Percentiles rank a stretch among this genome's conserved stretches.
Evolutionary conservation across 1,140 invertebrate genomes (phyloP).

Genomic region (Cyclargus thomasi): DNA sequence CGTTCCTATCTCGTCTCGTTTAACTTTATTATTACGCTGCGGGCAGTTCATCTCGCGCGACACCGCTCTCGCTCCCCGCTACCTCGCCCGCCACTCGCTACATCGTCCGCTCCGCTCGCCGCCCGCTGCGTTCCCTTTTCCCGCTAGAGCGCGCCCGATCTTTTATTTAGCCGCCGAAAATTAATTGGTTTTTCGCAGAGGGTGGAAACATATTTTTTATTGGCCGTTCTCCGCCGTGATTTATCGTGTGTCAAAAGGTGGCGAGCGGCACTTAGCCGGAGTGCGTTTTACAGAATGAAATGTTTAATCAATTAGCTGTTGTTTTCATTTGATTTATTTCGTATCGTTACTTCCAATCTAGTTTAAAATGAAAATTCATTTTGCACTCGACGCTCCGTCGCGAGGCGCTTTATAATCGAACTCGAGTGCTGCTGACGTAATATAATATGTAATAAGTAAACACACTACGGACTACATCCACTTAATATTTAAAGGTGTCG

Average conservation of each 20-base stretch:
- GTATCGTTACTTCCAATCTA: not conserved
- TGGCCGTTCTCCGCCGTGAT: conserved; percentile 67
- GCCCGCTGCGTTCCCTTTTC: conserved; percentile 26
- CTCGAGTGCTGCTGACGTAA: not conserved
- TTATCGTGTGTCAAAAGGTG: conserved; percentile 73
- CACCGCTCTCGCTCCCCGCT: conserved; percentile 28
- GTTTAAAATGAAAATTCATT: not conserved
- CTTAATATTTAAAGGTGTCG: conserved; percentile 35
- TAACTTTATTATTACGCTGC: conserved; percentile 60
- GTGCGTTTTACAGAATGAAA: conserved; percentile 41
- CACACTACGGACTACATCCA: conserved; percentile 25
- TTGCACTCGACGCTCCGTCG: not conserved
- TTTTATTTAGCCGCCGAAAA: conserved; percentile 71
- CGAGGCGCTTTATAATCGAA: not conserved
- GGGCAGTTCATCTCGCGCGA: conserved; percentile 29
- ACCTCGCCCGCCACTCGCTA: conserved; percentile 32
- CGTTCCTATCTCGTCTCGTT: conserved; percentile 65
- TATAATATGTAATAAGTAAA: conserved; percentile 26
- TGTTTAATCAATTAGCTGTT: conserved; percentile 33
- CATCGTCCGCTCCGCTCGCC: conserved; percentile 29
- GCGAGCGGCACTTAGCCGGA: conserved; percentile 61
- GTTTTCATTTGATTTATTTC: not conserved
- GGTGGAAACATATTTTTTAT: conserved; percentile 73
- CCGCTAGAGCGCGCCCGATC: conserved; percentile 36
- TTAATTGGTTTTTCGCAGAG: conserved; percentile 74